Percentiles rank a stretch among this genome's conserved stretches.
Conservation (phyloP, 2,888 invertebrate genomes). For the Drosophila prolongata region DNA sequence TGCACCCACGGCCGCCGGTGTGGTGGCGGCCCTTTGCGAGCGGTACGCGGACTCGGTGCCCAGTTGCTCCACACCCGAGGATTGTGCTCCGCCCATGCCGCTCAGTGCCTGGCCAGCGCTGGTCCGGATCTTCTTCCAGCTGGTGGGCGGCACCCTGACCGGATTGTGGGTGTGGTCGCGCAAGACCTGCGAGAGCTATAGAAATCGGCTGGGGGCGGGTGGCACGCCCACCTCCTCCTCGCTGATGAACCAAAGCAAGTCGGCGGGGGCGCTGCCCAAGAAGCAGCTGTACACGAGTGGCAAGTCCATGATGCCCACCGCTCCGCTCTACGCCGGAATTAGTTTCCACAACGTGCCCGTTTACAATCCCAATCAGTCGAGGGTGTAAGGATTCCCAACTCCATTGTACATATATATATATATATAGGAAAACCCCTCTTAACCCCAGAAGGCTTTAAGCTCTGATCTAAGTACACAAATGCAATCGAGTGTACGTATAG, state of each 20-base stretch:
- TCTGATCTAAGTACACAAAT: conserved; percentile 31
- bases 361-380: conserved; percentile 79
- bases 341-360: conserved; percentile 84
- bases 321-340: conserved; percentile 83
- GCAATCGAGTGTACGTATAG: conserved; percentile 2
- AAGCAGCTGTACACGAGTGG: conserved; percentile 77
- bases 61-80: conserved; percentile 79
- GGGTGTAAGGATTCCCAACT: conserved; percentile 74
- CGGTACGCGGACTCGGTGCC: conserved; percentile 75
- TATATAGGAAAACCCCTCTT: not conserved
- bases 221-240: conserved; percentile 78
- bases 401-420: too few relatives aligned
- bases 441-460: conserved; percentile 44
- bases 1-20: conserved; percentile 81
- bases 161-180: conserved; percentile 85
- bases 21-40: conserved; percentile 81
- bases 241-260: conserved; percentile 75
- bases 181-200: conserved; percentile 84
- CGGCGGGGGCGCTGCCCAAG: conserved; percentile 75
- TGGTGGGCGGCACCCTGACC: conserved; percentile 83
- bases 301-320: conserved; percentile 54
- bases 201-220: conserved; percentile 74
- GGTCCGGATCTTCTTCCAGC: conserved; percentile 81
- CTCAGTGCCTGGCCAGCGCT: conserved; percentile 78
- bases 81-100: conserved; percentile 76